Evolutionary conservation across 2,797 vertebrate species (phyloP).

Genomic region (Sebastes goodei): DNA sequence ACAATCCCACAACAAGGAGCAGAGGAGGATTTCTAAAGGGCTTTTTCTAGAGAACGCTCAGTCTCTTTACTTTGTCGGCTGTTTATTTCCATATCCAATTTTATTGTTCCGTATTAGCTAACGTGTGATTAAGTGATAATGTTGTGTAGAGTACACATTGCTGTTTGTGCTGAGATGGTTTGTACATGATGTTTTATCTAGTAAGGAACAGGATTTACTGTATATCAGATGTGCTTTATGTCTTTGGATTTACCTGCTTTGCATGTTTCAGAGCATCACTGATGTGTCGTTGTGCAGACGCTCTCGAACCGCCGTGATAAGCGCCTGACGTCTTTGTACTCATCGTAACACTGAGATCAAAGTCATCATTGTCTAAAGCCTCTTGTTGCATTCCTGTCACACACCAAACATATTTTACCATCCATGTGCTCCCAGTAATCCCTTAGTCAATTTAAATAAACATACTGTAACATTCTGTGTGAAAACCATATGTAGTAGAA

Average conservation of each 20-base stretch:
- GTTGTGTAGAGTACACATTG: not conserved
- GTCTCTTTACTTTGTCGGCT: constrained; percentile 45
- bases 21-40: constrained; percentile 81
- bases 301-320: constrained; percentile 90
- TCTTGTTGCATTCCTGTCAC: constrained; percentile 44
- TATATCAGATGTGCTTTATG: constrained; percentile 77
- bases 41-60: constrained; percentile 31
- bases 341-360: constrained; percentile 89
- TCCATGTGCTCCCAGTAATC: constrained; percentile 65
- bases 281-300: constrained; percentile 86
- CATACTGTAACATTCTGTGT: not conserved
- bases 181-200: constrained; percentile 61
- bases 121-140: constrained; percentile 42
- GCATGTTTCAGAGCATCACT: constrained; percentile 87
- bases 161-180: constrained; percentile 35
- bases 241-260: constrained; percentile 89
- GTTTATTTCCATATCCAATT: constrained; percentile 49
- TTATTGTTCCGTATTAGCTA: constrained; percentile 52
- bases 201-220: constrained; percentile 52
- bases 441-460: constrained; percentile 1
- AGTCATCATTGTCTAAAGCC: constrained; percentile 83
- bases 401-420: constrained; percentile 79
- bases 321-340: constrained; percentile 89
- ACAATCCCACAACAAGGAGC: constrained; percentile 90
- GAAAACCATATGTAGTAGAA: not conserved